These are phyloP conservation scores for Lates calcarifer DNA, from an alignment of 2,113 vertebrate genomes.

Conservation along the genomic window DNA sequence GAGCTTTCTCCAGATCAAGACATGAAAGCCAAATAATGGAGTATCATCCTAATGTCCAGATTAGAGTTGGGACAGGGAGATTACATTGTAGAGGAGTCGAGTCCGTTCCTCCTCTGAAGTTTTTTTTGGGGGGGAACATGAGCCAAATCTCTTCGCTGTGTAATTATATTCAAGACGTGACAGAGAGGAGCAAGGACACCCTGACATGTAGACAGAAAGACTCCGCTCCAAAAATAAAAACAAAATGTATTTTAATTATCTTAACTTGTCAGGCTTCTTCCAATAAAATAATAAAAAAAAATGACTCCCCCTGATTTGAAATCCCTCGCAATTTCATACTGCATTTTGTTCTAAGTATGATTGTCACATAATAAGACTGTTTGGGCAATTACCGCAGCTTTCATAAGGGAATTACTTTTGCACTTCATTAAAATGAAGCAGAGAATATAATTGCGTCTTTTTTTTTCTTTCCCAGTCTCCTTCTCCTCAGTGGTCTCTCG, in stretches of 20 bases:
- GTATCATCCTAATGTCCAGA: constrained; percentile 49
- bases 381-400: constrained; percentile 82
- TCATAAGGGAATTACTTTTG: constrained; percentile 82
- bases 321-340: constrained; percentile 77
- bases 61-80: constrained; percentile 58
- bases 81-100: constrained; percentile 44
- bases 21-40: constrained; percentile 19
- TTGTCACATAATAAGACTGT: constrained; percentile 85
- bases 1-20: constrained; percentile 27
- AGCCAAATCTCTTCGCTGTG: constrained; percentile 39
- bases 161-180: constrained; percentile 38
- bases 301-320: constrained; percentile 74
- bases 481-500: constrained; percentile 48
- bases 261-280: constrained; percentile 77
- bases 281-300: constrained; percentile 49
- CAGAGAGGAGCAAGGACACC: constrained; percentile 10
- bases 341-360: constrained; percentile 81
- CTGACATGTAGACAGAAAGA: constrained; percentile 49
- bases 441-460: constrained; percentile 78
- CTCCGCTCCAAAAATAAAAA: constrained; percentile 62
- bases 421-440: constrained; percentile 81
- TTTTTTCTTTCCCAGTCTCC: constrained; percentile 42
- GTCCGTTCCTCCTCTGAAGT: constrained; percentile 19
- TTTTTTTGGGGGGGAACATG: constrained; percentile 37
- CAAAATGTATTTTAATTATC: constrained; percentile 77